phyloP scores from a whole-genome alignment of 1,140 invertebrate genomes.

The Spodoptera frugiperda region DNA sequence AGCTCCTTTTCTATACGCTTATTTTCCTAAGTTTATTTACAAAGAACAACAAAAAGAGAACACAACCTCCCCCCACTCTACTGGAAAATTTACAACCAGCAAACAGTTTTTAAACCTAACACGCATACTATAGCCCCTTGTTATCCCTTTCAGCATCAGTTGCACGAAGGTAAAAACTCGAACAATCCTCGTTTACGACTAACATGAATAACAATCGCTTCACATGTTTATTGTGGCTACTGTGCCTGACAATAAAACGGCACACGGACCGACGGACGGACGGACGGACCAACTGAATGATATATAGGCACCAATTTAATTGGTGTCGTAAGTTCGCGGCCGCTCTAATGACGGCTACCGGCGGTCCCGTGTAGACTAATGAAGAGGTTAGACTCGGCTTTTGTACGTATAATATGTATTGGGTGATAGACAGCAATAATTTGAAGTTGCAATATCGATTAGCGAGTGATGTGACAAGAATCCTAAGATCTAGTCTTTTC shows the following conservation, averaged over 20 bases:
- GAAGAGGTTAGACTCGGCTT: constrained; percentile 44
- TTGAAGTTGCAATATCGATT: too few species aligned
- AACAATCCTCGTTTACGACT: constrained; percentile 51
- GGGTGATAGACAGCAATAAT: too few species aligned
- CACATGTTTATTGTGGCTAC: constrained; percentile 79
- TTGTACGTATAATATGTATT: neutral
- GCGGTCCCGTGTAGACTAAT: constrained; percentile 39
- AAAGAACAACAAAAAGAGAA: too few species aligned
- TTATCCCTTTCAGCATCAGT: constrained; percentile 18
- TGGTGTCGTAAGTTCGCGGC: constrained; percentile 74
- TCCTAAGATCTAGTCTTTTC: too few species aligned
- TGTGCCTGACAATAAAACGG: constrained; percentile 72
- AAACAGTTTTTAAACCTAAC: neutral
- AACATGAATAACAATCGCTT: constrained; percentile 64
- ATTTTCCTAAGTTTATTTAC: too few species aligned
- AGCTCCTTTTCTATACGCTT: too few species aligned
- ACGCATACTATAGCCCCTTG: neutral
- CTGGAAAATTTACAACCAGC: neutral
- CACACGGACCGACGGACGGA: constrained; percentile 50
- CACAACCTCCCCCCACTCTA: neutral
- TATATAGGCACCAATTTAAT: constrained; percentile 77
- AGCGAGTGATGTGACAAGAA: too few species aligned
- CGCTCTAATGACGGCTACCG: constrained; percentile 77
- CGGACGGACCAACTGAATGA: constrained; percentile 65
- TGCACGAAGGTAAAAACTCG: neutral